These are phyloP conservation scores for Nasonia vitripennis DNA, from an alignment of 1,140 invertebrate genomes.

Conservation along the genomic window DNA sequence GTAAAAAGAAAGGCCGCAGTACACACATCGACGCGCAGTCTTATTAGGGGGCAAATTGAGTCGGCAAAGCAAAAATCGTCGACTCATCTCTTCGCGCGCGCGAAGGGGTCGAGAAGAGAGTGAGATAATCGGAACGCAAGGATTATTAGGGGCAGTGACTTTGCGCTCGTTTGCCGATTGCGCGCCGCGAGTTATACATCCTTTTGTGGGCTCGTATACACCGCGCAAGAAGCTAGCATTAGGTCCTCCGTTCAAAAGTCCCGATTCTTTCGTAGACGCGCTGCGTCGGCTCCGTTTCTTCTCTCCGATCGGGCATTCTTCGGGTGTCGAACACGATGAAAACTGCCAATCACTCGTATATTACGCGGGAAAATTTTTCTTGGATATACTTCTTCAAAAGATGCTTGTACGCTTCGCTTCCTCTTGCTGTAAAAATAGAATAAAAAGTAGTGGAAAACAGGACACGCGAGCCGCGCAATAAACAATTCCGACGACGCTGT, in stretches of 20 bases:
- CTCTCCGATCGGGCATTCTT: conserved; percentile 7
- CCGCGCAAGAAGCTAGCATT: conserved; percentile 14
- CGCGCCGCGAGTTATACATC: conserved; percentile 24
- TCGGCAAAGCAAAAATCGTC: conserved; percentile 45
- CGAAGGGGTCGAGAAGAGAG: conserved; percentile 14
- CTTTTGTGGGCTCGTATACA: conserved; percentile 17
- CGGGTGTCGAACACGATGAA: not conserved
- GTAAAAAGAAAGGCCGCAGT: not conserved
- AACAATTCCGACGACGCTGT: conserved; percentile 55
- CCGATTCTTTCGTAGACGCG: conserved; percentile 30
- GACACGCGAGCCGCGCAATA: conserved; percentile 44
- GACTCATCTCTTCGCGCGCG: conserved; percentile 41
- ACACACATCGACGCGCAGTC: not conserved
- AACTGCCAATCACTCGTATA: conserved; percentile 47
- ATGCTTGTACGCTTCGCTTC: not conserved
- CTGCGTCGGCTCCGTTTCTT: conserved; percentile 32
- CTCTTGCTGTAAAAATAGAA: not conserved
- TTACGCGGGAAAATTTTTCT: not conserved
- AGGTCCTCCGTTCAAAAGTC: conserved; percentile 19
- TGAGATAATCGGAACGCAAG: conserved; percentile 17
- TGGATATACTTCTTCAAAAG: not conserved
- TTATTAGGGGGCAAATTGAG: conserved; percentile 50
- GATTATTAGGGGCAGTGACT: conserved; percentile 55
- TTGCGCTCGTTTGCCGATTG: conserved; percentile 19
- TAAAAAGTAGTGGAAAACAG: not conserved